Evolutionary conservation across 2,113 vertebrate genomes (phyloP), one percentile per base, ranked within the genome.

Genomic region (Lepisosteus osseus): DNA sequence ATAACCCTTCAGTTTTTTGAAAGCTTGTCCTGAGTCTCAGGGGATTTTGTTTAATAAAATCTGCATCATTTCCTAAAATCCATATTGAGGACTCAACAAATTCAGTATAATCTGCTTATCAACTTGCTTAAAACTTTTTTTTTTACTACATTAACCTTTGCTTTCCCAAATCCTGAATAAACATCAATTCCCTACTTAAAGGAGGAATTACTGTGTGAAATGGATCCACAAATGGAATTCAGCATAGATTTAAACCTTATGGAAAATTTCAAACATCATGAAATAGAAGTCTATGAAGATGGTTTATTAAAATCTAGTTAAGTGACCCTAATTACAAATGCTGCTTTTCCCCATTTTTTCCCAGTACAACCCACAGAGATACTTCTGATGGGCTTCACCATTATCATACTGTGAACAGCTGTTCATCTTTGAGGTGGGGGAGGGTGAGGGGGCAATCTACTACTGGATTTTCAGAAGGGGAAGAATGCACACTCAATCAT

Each of bases 51-150:
- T 59, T 6, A 59, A 59, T 59, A 59, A 59, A 59, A 59, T 59
- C 56, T 75, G 64, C 57, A 61, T 55, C 54, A 42, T 65, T 69
- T 57, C 15, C 54, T 2, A 62, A 71, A 66, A 76, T 76, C 68
- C 72, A 17, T 61, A 63, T 29, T 14, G 44, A 67, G 57, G 17
- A 62, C 72, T 68, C 45, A 6, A 65, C 68, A 73, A 73, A 79
- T 69, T 75, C 65, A 51, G 51, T 0, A 40, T 57, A 75, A 78
- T 73, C 74, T 73, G 71, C 77, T 75, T 71, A 59, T 57, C 54
- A 13, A 66, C 65, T 63, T 70, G 55, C 71, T 76, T 65, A 17
- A 71, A 67, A 68, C 47, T 51, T 51, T 51, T n/a, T 51, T 51
- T 51, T 76, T 59, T 76, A 67, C 64, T 56, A 15, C 68, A 74